Base-by-base conservation (phyloP, 2,113 vertebrate genomes). In the Crocuta crocuta region DNA sequence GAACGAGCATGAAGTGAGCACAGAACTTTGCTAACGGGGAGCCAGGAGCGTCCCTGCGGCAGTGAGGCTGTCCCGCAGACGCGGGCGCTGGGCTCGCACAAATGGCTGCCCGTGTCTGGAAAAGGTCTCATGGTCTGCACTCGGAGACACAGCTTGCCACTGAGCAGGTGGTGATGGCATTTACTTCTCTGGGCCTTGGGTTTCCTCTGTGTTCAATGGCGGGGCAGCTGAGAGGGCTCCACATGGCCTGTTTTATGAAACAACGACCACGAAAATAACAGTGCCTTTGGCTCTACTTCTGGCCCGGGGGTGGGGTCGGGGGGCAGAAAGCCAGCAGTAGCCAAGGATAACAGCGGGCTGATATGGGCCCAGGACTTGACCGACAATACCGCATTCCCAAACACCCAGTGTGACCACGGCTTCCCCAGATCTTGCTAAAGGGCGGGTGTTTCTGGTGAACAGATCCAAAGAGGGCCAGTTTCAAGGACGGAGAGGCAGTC, bases 1-100 rank as follows among this genome's bases (percentile, higher is more conserved):
- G 63, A 53, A 8, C 17, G 16, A 84, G 55, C 28, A 58, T 3
- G 16, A 23, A n/a, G 0, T 8, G n/a, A 48, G 58, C 91, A 13
- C 35, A 10, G 65, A 74, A 33, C 15, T 24, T 0, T 8, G 48
- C 28, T 11, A 10, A 50, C 8, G 68, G 78, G 43, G 13, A 15
- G 24, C 48, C 50, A 6, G 43, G 84, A 66, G 15, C 82, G 39
- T 24, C 2, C 63, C 0, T 8, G 55, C 43, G 43, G 79, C 58
- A 4, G 6, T 33, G 5, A 4, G 0, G 85, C 74, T 28, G n/a
- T 35, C 24, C 45, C 0, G 0, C 4, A 45, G 65, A 39, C 70
- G 48, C 61, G 4, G 78, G 68, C 66, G 7, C 10, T 0, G 31
- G 61, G 2, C n/a, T 76, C 8, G 16, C 12, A 43, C 45, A 33